These are phyloP conservation scores for Chalcis sispes DNA, from an alignment of 2,888 invertebrate species.

Conservation along the genomic window DNA sequence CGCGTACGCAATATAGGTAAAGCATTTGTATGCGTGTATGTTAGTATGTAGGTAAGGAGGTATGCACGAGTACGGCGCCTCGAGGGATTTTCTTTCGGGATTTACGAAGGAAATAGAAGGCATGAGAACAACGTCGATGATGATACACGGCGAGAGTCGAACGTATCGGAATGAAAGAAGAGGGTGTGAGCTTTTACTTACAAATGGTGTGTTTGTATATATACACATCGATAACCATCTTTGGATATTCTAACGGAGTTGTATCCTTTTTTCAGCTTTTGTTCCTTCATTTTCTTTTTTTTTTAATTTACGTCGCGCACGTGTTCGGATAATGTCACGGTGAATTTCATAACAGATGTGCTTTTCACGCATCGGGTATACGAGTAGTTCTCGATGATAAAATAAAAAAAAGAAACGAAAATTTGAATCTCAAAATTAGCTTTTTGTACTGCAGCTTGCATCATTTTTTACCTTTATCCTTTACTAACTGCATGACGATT, in stretches of 20 bases:
- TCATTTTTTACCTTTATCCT: too few species aligned
- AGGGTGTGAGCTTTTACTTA: slow-evolving; percentile 15
- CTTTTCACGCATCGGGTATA: too few species aligned
- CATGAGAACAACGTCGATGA: slow-evolving; percentile 36
- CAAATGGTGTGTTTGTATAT: slow-evolving; percentile 12
- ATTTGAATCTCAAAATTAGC: too few species aligned
- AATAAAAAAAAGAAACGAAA: too few species aligned
- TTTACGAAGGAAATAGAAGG: slow-evolving; percentile 49
- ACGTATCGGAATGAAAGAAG: background rate
- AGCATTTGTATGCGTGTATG: background rate
- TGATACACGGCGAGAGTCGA: background rate
- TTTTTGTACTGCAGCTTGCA: too few species aligned
- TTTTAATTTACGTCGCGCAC: too few species aligned
- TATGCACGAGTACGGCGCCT: slow-evolving; percentile 44
- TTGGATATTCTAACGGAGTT: too few species aligned
- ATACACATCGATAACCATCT: background rate
- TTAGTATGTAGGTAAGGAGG: background rate
- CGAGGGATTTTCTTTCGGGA: slow-evolving; percentile 45
- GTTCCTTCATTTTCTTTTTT: background rate
- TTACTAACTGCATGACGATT: too few species aligned
- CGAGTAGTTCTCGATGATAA: too few species aligned
- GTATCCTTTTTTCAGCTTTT: background rate
- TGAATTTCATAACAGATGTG: background rate
- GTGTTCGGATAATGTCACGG: slow-evolving; percentile 1
- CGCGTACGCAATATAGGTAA: background rate